Evolutionary conservation across 30 jellyfish, hydroid and myxozoan species (phyloP).

Genomic region (Turritopsis rubra): DNA sequence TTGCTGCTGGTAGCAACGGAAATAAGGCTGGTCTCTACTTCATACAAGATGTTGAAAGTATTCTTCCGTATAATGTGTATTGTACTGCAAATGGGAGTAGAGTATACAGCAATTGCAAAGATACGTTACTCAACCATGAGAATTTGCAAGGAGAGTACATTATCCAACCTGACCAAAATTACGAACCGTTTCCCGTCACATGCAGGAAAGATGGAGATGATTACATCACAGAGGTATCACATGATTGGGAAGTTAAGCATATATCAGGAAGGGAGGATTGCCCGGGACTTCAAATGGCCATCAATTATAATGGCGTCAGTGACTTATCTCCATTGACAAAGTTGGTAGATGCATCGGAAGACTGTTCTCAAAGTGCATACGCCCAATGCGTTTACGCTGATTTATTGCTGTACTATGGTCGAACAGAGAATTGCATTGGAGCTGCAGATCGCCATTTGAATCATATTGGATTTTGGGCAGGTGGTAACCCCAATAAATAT

Average conservation of each 20-base stretch:
- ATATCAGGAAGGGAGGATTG: not conserved
- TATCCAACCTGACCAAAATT: not conserved
- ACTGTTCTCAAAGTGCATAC: not conserved
- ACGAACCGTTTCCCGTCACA: not conserved
- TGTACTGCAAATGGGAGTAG: not conserved
- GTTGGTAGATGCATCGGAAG: not conserved
- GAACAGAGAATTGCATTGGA: not conserved
- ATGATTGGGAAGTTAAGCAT: not conserved
- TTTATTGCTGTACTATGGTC: not conserved
- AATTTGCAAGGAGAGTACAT: not conserved
- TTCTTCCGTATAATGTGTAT: not conserved
- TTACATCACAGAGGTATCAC: not conserved
- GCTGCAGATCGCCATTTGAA: not conserved
- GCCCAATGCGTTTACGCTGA: not conserved
- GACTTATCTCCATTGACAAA: not conserved
- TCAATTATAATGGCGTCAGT: not conserved
- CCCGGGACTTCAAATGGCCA: not conserved
- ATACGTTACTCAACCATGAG: not conserved
- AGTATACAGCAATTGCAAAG: not conserved
- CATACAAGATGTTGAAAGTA: not conserved
- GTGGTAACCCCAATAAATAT: not conserved
- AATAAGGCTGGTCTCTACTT: not conserved
- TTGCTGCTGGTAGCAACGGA: not conserved
- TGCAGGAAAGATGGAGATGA: not conserved
- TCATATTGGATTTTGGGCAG: constrained; percentile 3